Evolutionary conservation across 92 coral and sea anemone species (phyloP), one percentile per base, ranked within the genome.

Genomic region (Porites cylindrica): DNA sequence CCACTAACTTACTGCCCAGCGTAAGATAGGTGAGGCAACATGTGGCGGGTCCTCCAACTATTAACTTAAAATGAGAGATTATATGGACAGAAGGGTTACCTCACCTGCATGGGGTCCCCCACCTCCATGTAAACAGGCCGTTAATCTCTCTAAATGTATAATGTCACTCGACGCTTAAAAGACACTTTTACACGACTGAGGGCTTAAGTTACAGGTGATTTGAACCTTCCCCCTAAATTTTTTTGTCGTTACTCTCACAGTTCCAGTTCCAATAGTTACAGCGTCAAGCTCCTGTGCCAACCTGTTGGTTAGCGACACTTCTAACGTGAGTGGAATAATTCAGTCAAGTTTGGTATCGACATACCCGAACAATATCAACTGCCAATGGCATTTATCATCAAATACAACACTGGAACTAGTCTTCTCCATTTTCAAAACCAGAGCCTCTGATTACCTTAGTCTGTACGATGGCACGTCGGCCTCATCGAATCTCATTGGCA

Each of bases 391-490:
- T 32, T 23, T 87, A 60, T 76, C 85, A n/a, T 87, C 91, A 13
- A 87, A 87, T 59, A 23, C 86, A 2, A 72, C n/a, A 59, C 23
- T 87, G 21, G 62, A 53, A 11, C 51, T 88, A 2, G 54, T 59
- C 18, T 74, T 80, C 60, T 18, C 47, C 1, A n/a, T 7, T 10
- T 81, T 80, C 29, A 23, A 11, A 10, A 81, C 91, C 20, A 76
- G 74, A 43, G 20, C 58, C 0, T 72, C 82, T 26, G 91, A 80
- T 75, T 70, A 51, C 77, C 67, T 88, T 10, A 74, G 10, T 24
- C 64, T 81, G 59, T 88, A 81, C 69, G 87, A 88, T 43, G 91
- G 91, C 9, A 53, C 17, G 8, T 88, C 91, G 0, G 11, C 66
- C 3, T 65, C 86, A 9, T 73, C 66, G 61, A 81, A 26, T 20